A percentile compares a stretch with the other conserved stretches of the same genome.
These are phyloP conservation scores for Pangasianodon hypophthalmus DNA, from an alignment of 2,113 vertebrate species.

Conservation along the genomic window DNA sequence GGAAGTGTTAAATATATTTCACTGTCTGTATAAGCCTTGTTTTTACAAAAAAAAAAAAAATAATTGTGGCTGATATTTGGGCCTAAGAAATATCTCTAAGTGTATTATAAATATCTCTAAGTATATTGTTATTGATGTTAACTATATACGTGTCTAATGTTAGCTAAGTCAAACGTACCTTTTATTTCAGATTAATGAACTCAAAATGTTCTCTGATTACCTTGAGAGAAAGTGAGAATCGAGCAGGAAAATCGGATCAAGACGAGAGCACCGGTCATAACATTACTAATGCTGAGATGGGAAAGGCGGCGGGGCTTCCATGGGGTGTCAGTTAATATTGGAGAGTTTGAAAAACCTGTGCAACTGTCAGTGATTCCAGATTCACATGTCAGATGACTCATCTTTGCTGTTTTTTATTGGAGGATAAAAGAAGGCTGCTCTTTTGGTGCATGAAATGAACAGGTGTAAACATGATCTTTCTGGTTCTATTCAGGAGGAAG, in stretches of 20 bases:
- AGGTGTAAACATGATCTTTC: not conserved
- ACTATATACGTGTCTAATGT: not conserved
- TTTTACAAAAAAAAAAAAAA: too few relatives aligned
- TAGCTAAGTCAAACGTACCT: not conserved
- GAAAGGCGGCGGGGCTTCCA: not conserved
- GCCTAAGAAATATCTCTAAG: not conserved
- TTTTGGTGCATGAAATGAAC: not conserved
- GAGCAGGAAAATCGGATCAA: not conserved
- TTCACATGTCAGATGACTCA: not conserved
- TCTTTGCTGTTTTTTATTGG: not conserved
- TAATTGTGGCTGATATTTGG: not conserved
- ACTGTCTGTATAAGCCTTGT: not conserved
- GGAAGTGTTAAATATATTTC: not conserved
- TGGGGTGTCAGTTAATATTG: not conserved
- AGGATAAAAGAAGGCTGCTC: not conserved
- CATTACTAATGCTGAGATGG: not conserved
- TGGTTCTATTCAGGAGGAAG: slow-evolving; percentile 68
- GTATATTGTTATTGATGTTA: not conserved
- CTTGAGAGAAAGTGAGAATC: not conserved
- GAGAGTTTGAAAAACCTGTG: not conserved
- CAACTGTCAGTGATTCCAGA: not conserved
- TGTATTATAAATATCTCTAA: not conserved
- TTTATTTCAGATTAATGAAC: not conserved
- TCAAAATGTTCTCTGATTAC: not conserved
- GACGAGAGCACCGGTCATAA: not conserved